Evolutionary conservation across 2,888 invertebrate genomes (phyloP), one percentile per base, ranked within the genome.

Genomic region (Rhamnusium bicolor): DNA sequence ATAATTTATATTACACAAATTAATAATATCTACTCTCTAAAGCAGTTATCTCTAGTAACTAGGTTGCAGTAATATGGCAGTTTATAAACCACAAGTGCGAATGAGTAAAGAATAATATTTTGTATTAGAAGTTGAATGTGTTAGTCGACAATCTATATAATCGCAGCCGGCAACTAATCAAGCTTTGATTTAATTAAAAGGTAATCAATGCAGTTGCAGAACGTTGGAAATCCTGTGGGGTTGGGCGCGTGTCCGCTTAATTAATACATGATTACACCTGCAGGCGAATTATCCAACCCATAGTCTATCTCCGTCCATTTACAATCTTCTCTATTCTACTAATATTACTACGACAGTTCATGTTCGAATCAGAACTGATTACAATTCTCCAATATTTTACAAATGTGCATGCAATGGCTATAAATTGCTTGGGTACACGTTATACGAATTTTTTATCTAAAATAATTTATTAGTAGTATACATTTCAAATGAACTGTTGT

Each of bases 181-280:
- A 72, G 78, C 76, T 74, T 72, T 81, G 82, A 84, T 84, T 84
- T 82, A 82, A 84, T 84, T 84, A 84, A 83, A 84, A 82, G 82
- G 80, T 82, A 84, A 84, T 84, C 82, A 83, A 83, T 82, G 82
- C 81, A 82, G 80, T 81, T 80, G 80, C 79, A 79, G 81, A 80
- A 82, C 79, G 81, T 75, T 79, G 79, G 79, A 82, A 83, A 84
- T 81, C 82, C 83, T 81, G 77, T 73, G 80, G 81, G 81, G 78
- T 80, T 71, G 75, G 77, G 79, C 82, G 76, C 84, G 82, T 84
- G 84, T 84, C 84, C 83, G 82, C 81, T 84, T 85, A 84, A 85
- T 85, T 85, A 85, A 85, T 85, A 84, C 84, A 82, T 84, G 84
- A 85, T 85, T 84, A 84, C 81, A 84, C 84, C 84, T 84, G 82